phyloP scores from a whole-genome alignment of 2,888 invertebrate genomes.

The Drosophila picticornis region DNA sequence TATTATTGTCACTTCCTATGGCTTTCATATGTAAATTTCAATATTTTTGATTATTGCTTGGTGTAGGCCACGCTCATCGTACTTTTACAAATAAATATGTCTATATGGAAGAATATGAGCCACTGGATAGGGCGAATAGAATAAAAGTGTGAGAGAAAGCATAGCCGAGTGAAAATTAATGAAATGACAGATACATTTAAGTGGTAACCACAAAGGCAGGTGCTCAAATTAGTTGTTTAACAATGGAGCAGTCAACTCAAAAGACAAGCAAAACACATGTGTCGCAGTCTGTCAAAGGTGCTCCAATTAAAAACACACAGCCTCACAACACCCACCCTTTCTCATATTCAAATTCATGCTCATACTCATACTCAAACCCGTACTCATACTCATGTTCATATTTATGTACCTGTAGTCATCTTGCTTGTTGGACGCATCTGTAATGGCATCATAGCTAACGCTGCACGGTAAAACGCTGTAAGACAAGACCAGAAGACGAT shows the following conservation, averaged over 20 bases:
- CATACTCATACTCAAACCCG: neutral
- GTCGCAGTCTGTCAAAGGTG: constrained; percentile 37
- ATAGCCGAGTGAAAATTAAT: constrained; percentile 57
- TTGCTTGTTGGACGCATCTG: constrained; percentile 73
- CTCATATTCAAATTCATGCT: neutral
- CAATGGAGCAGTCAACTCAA: constrained; percentile 47
- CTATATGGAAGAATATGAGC: neutral
- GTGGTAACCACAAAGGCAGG: constrained; percentile 9
- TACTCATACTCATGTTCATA: constrained; percentile 6
- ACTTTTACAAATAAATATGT: neutral
- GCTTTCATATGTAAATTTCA: constrained; percentile 61
- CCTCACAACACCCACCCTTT: neutral
- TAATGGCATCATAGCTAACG: constrained; percentile 86
- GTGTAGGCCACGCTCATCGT: constrained; percentile 35
- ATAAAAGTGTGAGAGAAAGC: constrained; percentile 19
- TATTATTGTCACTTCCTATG: constrained; percentile 9
- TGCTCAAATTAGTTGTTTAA: constrained; percentile 60
- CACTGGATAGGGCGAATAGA: constrained; percentile 18
- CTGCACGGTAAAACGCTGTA: constrained; percentile 88
- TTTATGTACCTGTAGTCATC: constrained; percentile 83
- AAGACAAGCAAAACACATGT: constrained; percentile 16
- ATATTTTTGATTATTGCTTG: constrained; percentile 31
- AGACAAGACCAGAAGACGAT: constrained; percentile 45
- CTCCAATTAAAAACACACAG: constrained; percentile 32
- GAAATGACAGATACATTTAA: constrained; percentile 58